Evolutionary conservation across 2,113 vertebrate species (phyloP), one percentile per base, ranked within the genome.

Genomic region (Limnothrissa miodon): DNA sequence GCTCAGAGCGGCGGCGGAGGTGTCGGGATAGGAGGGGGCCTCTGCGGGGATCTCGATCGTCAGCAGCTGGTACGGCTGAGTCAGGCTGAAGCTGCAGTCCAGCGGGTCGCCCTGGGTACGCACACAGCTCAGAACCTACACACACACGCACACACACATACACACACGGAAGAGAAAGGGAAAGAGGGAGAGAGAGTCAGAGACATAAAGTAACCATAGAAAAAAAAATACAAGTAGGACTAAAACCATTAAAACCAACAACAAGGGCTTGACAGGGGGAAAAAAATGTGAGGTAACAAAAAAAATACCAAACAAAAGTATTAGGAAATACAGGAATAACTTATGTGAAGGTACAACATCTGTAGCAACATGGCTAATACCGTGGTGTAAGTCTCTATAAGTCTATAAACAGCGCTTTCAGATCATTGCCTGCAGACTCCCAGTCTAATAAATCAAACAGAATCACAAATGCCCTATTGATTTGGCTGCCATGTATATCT

Each of bases 81-180:
- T 89, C 33, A 87, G 70, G 84, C 97, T 96, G 92, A 99, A 99
- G 85, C 85, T 0, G 86, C 96, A 96, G 89, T 97, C 93, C 19
- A 99, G 89, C 0, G 93, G 96, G 42, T 95, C 93, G n/a, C 96
- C 94, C 79, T 96, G 94, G 0, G 96, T 98, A 81, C 90, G 94
- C 36, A 97, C 21, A 0, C 93, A 95, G 86, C 93, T 95, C 66
- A 97, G 88, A 82, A 98, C 91, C 98, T 99, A 86, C 17, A 81
- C 1, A 79, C n/a, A 56, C 33, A 33, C 45, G 9, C 29, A 51
- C n/a, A 66, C 44, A 39, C 36, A 83, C 25, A 42, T 23, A 78
- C 9, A 8, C 1, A 74, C 11, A 85, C 51, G 53, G 9, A 21
- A 13, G 59, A 83, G 29, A 62, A 44, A 59, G 11, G 66, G 33